These are phyloP conservation scores for Xiphophorus maculatus DNA, from an alignment of 2,113 vertebrate species.

Conservation along the genomic window DNA sequence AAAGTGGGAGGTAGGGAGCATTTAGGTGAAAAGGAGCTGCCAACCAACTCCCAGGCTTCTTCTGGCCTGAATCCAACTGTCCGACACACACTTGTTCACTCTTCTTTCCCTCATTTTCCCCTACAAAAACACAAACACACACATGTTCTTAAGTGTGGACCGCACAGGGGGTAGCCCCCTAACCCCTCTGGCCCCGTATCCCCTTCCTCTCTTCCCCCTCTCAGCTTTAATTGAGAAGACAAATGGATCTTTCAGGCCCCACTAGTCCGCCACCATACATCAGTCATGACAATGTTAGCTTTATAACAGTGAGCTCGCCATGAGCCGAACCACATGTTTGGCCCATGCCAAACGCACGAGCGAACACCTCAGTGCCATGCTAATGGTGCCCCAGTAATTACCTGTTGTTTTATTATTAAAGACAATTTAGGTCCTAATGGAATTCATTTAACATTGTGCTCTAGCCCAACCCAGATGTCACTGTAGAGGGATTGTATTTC, in stretches of 20 bases:
- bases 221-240: constrained; percentile 81
- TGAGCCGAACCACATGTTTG: constrained; percentile 82
- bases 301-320: constrained; percentile 79
- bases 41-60: constrained; percentile 76
- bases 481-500: constrained; percentile 14
- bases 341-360: constrained; percentile 72
- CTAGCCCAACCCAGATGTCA: constrained; percentile 52
- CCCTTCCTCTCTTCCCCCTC: constrained; percentile 74
- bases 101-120: constrained; percentile 42
- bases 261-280: constrained; percentile 79
- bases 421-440: constrained; percentile 80
- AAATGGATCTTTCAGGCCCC: constrained; percentile 84
- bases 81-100: constrained; percentile 69
- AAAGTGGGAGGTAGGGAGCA: constrained; percentile 56
- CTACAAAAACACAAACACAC: constrained; percentile 65
- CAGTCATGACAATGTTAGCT: constrained; percentile 81
- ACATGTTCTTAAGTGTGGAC: constrained; percentile 71
- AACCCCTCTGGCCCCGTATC: constrained; percentile 76
- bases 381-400: constrained; percentile 79
- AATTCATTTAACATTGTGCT: constrained; percentile 78
- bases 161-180: constrained; percentile 76
- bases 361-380: constrained; percentile 75
- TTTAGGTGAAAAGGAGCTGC: constrained; percentile 76
- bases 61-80: constrained; percentile 79
- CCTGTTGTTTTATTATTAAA: constrained; percentile 84